phyloP scores from a whole-genome alignment of 2,888 invertebrate species.

The Dynastes maya region DNA sequence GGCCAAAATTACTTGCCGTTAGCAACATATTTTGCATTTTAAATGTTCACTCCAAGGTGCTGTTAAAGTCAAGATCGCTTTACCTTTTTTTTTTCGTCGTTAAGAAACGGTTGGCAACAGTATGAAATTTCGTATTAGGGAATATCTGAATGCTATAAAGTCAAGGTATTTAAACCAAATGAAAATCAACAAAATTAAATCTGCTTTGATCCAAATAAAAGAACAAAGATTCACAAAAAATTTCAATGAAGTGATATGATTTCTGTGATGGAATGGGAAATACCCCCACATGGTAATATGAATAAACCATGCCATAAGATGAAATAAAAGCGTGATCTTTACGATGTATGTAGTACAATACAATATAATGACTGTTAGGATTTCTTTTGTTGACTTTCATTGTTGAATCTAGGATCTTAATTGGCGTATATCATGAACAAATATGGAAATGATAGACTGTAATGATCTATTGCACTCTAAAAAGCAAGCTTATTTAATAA shows the following conservation, averaged over 20 bases:
- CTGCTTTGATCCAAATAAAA: too few relatives aligned
- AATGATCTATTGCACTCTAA: neutral
- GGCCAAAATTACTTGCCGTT: neutral
- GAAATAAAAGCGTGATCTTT: neutral
- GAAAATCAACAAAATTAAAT: conserved; percentile 7
- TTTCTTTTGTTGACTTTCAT: conserved; percentile 3
- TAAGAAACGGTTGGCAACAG: conserved; percentile 9
- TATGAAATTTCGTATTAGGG: neutral
- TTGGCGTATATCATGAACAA: neutral
- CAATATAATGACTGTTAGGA: neutral
- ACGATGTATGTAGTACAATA: neutral
- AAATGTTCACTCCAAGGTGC: neutral
- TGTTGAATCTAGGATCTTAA: conserved; percentile 5
- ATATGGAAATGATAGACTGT: neutral
- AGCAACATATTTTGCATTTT: neutral
- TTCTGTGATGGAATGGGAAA: too few relatives aligned
- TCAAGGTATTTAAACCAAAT: neutral
- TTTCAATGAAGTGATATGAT: too few relatives aligned
- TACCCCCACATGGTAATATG: too few relatives aligned
- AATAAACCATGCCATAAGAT: neutral
- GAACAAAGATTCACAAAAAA: too few relatives aligned
- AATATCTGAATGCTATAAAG: conserved; percentile 1
- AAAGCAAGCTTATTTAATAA: too few relatives aligned
- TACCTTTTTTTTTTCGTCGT: too few relatives aligned
- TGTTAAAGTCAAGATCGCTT: conserved; percentile 1